Evolutionary conservation across 1,140 invertebrate species (phyloP), one percentile per base, ranked within the genome.

Genomic region (Galleria mellonella): DNA sequence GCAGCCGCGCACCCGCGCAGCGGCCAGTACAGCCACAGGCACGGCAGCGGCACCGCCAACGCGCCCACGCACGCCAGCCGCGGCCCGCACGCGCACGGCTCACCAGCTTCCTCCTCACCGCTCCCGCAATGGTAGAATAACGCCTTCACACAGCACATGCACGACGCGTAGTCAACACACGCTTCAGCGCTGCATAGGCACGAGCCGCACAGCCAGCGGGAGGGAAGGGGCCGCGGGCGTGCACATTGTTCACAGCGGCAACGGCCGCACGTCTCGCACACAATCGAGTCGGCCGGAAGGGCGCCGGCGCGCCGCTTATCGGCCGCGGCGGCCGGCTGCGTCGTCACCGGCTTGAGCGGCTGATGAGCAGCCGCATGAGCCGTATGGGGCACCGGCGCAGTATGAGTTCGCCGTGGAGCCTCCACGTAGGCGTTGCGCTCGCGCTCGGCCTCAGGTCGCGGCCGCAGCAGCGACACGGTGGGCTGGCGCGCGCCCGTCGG

Each of bases 101-200:
- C 92, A 48, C 90, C 89, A 61, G 94, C 92, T 51, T 89, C 87
- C 55, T 90, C 90, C 51, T 89, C 89, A 62, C 91, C 90, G 67
- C 93, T 91, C 49, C 91, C 91, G 83, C 95, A 97, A 76, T 98
- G 96, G 84, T 98, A 98, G 81, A 97, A 96, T 23, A 96, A 74
- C 32, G 92, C 95, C 76, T 97, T 96, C 55, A 96, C 95, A 82
- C 95, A 97, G 87, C 96, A 98, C 84, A 98, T 89, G 76, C 96
- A 98, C 47, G 94, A 94, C 39, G 92, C 92, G 75, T 95, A 94
- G 85, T 97, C 95, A 50, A 98, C 90, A 55, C 92, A 89, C 46
- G 93, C 91, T 74, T 96, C 93, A 36, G 94, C 93, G 62, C 94
- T 96, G 85, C 95, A 93, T 62, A 94, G 90, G 82, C 94, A 96